Conservation (phyloP, 2,797 vertebrate species). For the Holocentrus rufus region DNA sequence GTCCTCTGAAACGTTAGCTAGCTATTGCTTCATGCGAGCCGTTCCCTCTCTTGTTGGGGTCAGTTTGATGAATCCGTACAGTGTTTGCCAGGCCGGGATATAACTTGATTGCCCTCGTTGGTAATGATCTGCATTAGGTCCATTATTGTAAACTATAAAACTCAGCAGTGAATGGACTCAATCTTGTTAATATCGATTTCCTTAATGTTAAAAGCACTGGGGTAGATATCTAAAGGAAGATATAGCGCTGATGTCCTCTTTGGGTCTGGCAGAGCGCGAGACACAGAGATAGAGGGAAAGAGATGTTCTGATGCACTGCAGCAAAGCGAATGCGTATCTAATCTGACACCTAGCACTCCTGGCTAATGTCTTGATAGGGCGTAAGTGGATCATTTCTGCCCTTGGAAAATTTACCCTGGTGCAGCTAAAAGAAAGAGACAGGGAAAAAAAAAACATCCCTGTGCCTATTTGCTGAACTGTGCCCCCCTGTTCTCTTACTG, state of each 20-base stretch:
- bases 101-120: constrained; percentile 83
- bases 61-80: constrained; percentile 47
- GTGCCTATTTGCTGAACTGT: constrained; percentile 57
- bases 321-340: constrained; percentile 83
- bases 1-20: constrained; percentile 32
- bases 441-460: constrained; percentile 34
- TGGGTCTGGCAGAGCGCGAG: constrained; percentile 8
- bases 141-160: constrained; percentile 89
- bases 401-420: constrained; percentile 57
- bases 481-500: constrained; percentile 48
- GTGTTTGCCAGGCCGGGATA: constrained; percentile 76
- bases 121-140: constrained; percentile 91
- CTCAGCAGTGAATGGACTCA: constrained; percentile 84
- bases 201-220: constrained; percentile 87
- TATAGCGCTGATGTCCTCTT: constrained; percentile 70
- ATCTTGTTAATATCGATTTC: constrained; percentile 90
- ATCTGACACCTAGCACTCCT: constrained; percentile 85
- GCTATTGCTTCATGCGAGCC: constrained; percentile 23
- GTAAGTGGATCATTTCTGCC: constrained; percentile 76
- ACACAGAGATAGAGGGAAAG: constrained; percentile 43
- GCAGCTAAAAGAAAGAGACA: constrained; percentile 49
- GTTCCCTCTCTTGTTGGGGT: constrained; percentile 50
- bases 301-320: constrained; percentile 79
- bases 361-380: constrained; percentile 82
- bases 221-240: constrained; percentile 81